Base-by-base conservation (phyloP, 2,888 invertebrate species). In the Eupithecia exiguata region DNA sequence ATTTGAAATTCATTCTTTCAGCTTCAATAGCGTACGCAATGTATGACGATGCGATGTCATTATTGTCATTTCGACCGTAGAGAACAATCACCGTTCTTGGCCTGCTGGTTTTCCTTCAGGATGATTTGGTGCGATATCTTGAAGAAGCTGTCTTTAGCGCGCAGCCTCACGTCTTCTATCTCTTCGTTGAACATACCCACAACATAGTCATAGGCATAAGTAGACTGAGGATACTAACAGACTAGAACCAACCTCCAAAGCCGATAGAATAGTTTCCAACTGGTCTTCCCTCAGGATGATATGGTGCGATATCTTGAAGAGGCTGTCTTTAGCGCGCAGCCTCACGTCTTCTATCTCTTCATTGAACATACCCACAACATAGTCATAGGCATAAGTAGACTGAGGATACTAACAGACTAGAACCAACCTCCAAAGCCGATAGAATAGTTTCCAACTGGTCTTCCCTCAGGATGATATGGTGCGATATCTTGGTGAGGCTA, bases 281-380 rank as follows among this genome's bases (percentile, higher is more conserved):
- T 99, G 99, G 91, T 99, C 99, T 87, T 99, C 99, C 66, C 99
- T 94, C 46, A 99, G 94, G 61, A 97, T 96, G 69, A 99, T 98
- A 84, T 98, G 98, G 63, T 96, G 96, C 1, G 98, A 97, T 85
- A 99, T 98, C 83, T 97, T 96, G 21, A 98, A 97, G 82, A 99
- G 95, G 82, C 98, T 98, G 89, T 98, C 98, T 81, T 99, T 99
- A 3, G 99, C 99, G 85, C 98, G 97, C 72, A 99, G 95, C 30
- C 99, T 95, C 16, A 99, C 99, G 87, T 98, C 98, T 91, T 99
- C 99, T 79, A 99, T 99, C 95, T 99, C 99, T 88, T 99, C 99
- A 90, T 99, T 99, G 90, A 99, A 99, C 99, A 99, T 99, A 89
- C 99, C 99, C 1, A 99, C 99, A 65, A 99, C 95, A 88, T 99